Conservation (phyloP, 2,888 invertebrate species). For the Trichopoda pennipes region DNA sequence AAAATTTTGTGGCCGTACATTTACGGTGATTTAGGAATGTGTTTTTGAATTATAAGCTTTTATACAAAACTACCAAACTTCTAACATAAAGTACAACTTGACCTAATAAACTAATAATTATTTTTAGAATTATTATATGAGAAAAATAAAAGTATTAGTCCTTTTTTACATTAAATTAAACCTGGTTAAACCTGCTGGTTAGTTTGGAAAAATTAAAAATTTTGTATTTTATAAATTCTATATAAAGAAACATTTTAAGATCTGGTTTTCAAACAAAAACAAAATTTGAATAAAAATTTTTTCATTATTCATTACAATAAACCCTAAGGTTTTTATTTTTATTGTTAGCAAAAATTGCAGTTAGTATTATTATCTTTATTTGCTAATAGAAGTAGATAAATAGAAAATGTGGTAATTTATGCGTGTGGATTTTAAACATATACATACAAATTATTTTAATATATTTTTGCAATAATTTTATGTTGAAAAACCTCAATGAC, state of each 20-base stretch:
- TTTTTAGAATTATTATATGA: no score
- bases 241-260: neutral
- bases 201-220: no score
- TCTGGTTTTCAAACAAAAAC: neutral
- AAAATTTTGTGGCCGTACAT: no score
- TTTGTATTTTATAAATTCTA: no score
- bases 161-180: no score
- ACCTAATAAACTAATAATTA: no score
- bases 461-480: conserved; percentile 16
- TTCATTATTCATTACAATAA: neutral
- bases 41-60: no score
- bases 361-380: conserved; percentile 6
- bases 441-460: conserved; percentile 27
- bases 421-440: conserved; percentile 10
- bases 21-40: no score
- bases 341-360: neutral
- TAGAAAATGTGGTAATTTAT: conserved; percentile 25
- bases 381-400: conserved; percentile 7
- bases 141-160: no score
- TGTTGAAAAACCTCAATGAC: conserved; percentile 61
- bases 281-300: neutral
- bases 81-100: no score
- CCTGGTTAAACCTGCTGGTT: no score
- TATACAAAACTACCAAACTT: no score
- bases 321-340: neutral